A percentile compares a stretch with the other conserved stretches of the same genome.
Conservation (phyloP, 2,113 vertebrate species). For the Mesembrinibis cayennensis region DNA sequence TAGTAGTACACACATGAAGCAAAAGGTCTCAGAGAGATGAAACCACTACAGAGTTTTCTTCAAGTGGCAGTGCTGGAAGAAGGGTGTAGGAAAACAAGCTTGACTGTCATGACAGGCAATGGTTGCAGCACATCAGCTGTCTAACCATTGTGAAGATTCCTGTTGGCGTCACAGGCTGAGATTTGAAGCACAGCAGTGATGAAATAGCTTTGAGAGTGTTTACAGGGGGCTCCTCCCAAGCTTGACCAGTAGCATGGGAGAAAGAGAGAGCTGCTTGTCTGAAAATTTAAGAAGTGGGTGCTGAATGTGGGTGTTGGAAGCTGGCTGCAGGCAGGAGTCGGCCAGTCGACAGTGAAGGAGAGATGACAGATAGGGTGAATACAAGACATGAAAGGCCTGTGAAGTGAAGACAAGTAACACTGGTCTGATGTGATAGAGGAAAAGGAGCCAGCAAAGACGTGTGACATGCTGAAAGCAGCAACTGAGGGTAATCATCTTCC, state of each 20-base stretch:
- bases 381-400: not conserved
- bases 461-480: not conserved
- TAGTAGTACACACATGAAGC: not conserved
- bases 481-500: not conserved
- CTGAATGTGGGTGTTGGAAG: not conserved
- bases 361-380: not conserved
- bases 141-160: not conserved
- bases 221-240: not conserved
- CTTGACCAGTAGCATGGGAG: not conserved
- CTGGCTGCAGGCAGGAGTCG: not conserved
- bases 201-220: not conserved
- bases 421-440: not conserved
- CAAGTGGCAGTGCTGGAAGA: not conserved
- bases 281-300: constrained; percentile 23
- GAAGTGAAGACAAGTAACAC: constrained; percentile 2
- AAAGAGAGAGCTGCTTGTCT: not conserved
- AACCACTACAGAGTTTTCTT: not conserved
- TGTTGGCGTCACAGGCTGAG: not conserved
- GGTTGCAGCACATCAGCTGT: not conserved
- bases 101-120: not conserved
- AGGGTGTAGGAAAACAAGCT: not conserved
- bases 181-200: not conserved
- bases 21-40: not conserved
- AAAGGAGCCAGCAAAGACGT: not conserved
- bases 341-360: not conserved